Evolutionary conservation across 2,113 vertebrate species (phyloP), one percentile per base, ranked within the genome.

Genomic region (Pseudonaja textilis): DNA sequence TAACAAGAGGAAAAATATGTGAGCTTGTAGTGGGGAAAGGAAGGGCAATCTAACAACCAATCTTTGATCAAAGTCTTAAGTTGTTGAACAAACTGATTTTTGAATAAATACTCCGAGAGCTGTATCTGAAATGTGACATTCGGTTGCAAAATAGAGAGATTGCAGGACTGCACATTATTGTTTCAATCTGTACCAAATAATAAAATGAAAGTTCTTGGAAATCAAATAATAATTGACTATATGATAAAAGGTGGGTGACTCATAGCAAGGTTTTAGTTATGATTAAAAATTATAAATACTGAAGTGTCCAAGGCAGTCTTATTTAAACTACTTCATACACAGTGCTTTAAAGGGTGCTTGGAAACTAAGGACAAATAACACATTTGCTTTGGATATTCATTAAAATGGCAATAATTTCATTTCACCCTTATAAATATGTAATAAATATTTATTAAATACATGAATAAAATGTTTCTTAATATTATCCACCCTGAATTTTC

Each of bases 361-460:
- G 92, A 12, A 92, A 55, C 52, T 90, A 94, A 90, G 56, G 5
- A 61, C 39, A 39, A 92, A 93, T 52, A 92, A 93, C 18, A 93
- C 16, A 50, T 56, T 87, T 64, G 56, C 74, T 88, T 52, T 88
- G 57, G 18, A 54, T 74, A 47, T 47, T 45, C 50, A 81, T 74
- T 91, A 56, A 10, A 11, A 87, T 74, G 52, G 12, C 55, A 87
- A 93, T 87, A 90, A 93, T 81, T 93, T 91, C 86, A 91, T 91
- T 88, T 52, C 52, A 88, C 26, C 42, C 55, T 56, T 81, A 91
- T 89, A 89, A 89, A 93, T 89, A 54, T 85, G 56, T 59, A 89
- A 88, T 89, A 89, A 89, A 85, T 34, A 29, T 92, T 86, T 87
- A 89, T 89, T 92, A 92, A 92, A 89, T 89, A 85, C 54, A 89